Percentiles rank a stretch among this genome's conserved stretches.
These are phyloP conservation scores for Cyprinodon brontotheroides DNA, from an alignment of 2,113 vertebrate genomes.

Conservation along the genomic window DNA sequence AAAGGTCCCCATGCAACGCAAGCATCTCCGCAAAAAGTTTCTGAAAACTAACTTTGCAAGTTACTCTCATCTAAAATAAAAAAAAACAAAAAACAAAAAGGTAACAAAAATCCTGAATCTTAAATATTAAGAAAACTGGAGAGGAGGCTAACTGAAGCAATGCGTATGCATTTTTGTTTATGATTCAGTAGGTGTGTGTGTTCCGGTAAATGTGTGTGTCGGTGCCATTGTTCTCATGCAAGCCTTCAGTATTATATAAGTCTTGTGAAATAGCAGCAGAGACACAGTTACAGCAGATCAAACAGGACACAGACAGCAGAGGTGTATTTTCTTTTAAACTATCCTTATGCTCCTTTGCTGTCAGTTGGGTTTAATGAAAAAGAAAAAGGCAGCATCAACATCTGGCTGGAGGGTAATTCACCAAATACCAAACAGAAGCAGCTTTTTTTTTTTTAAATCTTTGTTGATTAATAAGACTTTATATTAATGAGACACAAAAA, in stretches of 20 bases:
- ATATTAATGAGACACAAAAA: no score
- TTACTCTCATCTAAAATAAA: no score
- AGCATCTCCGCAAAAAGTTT: neutral
- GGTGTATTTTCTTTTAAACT: neutral
- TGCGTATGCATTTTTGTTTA: neutral
- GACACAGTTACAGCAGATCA: conserved; percentile 12
- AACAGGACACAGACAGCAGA: conserved; percentile 1
- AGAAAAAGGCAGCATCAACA: neutral
- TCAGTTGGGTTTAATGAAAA: neutral
- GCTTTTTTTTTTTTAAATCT: neutral
- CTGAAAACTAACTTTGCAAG: no score
- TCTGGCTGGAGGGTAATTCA: neutral
- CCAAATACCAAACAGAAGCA: neutral
- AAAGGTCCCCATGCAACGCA: neutral
- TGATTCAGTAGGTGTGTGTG: neutral
- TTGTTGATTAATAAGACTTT: no score
- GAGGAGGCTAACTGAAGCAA: neutral
- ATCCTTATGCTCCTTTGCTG: neutral
- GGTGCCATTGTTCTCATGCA: conserved; percentile 27
- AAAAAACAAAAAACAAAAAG: no score
- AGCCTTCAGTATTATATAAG: conserved; percentile 35
- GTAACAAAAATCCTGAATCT: neutral
- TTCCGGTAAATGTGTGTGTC: neutral
- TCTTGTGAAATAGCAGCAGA: conserved; percentile 22
- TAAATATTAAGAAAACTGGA: neutral